Base-by-base conservation (phyloP, 2,113 vertebrate genomes). In the Notarius quadriscutis region DNA sequence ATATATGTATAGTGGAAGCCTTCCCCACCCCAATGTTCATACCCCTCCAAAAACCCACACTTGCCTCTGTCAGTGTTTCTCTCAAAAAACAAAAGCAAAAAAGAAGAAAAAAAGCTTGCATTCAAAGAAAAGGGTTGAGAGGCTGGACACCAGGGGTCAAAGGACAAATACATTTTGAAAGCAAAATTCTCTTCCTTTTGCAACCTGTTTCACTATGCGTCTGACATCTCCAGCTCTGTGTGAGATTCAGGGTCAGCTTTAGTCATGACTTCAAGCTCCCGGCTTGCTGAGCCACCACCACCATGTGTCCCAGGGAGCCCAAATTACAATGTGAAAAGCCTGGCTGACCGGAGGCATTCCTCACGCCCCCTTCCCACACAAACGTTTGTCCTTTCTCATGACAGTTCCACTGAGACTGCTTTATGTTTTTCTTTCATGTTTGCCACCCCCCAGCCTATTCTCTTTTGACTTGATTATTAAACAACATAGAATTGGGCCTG, bases 251-350 rank as follows among this genome's bases (percentile, higher is more conserved):
- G 96, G 97, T 97, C 97, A 97, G 93, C 88, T 86, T 89, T 78
- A 94, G 94, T 92, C 91, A 94, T 96, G 96, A 96, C 95, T 96
- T 95, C 92, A 89, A 94, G 95, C 95, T 94, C 87, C 94, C 87
- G 88, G 62, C 93, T 95, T 93, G 93, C 96, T 95, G 91, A 93
- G 93, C 89, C 94, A 93, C 93, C 95, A 95, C 95, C 96, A 95
- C 88, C 91, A 97, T 96, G 96, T 95, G 94, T 95, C 96, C 94
- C 93, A 93, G 89, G 91, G 91, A 96, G 84, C 95, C 92, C 92
- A 95, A 96, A 97, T 97, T 96, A 96, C 96, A 96, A 96, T 95
- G 95, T 96, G 95, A 95, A 96, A 96, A 95, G 94, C 89, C 72
- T 92, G 92, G 88, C 91, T 90, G 89, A 94, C 94, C 92, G 93